phyloP scores from a whole-genome alignment of 2,797 vertebrate species.

The Chelmon rostratus region DNA sequence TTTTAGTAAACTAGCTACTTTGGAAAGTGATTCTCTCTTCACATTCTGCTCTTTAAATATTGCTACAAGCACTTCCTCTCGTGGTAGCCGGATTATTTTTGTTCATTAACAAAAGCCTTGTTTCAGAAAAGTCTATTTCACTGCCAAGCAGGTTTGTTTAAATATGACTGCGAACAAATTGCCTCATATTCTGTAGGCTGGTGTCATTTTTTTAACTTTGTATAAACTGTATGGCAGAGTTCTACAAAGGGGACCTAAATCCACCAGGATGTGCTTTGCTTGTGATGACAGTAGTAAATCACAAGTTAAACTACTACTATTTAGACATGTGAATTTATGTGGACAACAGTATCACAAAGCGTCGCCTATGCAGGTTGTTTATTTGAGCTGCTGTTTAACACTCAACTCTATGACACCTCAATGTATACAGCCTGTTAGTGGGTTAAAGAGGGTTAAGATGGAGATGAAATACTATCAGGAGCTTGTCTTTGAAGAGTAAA shows the following conservation, averaged over 20 bases:
- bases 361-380: conserved; percentile 74
- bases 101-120: neutral
- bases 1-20: neutral
- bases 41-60: neutral
- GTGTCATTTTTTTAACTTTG: conserved; percentile 4
- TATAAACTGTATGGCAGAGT: conserved; percentile 17
- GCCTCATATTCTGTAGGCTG: neutral
- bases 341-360: conserved; percentile 58
- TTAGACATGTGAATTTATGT: conserved; percentile 56
- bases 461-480: conserved; percentile 82
- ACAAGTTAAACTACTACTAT: conserved; percentile 40
- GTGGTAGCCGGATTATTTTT: neutral
- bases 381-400: conserved; percentile 81
- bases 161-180: neutral
- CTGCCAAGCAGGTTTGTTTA: conserved; percentile 2
- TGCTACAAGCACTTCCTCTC: neutral
- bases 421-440: conserved; percentile 79
- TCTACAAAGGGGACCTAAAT: conserved; percentile 18
- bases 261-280: conserved; percentile 20
- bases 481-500: conserved; percentile 85
- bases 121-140: conserved; percentile 5
- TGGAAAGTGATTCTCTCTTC: neutral
- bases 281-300: conserved; percentile 57
- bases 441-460: conserved; percentile 84
- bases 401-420: conserved; percentile 72